Percentiles rank a stretch among this genome's conserved stretches.
phyloP scores from a whole-genome alignment of 2,888 invertebrate species.

The Melikaiella ostensackeni region DNA sequence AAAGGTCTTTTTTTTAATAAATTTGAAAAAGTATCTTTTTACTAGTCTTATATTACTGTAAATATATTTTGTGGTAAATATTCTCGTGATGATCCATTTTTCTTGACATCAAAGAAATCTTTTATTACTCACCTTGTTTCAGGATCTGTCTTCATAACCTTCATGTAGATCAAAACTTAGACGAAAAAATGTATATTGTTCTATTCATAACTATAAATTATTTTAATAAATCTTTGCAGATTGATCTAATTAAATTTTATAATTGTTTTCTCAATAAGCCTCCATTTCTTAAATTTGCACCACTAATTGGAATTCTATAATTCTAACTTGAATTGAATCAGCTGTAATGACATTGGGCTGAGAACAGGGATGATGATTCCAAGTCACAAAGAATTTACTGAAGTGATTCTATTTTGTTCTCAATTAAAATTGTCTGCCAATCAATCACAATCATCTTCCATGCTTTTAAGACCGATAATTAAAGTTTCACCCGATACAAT shows the following conservation, averaged over 20 bases:
- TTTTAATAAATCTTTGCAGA: no score
- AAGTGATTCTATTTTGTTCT: background rate
- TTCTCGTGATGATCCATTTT: no score
- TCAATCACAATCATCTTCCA: conserved; percentile 31
- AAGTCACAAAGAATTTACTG: conserved; percentile 2
- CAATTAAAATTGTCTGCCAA: conserved; percentile 19
- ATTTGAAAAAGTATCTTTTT: no score
- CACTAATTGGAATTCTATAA: background rate
- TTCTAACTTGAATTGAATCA: background rate
- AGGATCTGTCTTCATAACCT: no score
- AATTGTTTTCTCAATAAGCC: background rate
- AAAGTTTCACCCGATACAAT: conserved; percentile 55
- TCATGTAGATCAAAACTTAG: no score
- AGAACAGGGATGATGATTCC: background rate
- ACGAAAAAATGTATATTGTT: no score
- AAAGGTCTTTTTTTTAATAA: no score
- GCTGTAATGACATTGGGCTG: background rate
- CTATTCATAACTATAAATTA: no score
- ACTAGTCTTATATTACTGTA: no score
- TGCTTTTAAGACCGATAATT: conserved; percentile 48
- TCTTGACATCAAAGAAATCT: no score
- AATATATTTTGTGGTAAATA: no score
- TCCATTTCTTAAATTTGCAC: background rate
- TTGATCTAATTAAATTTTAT: background rate
- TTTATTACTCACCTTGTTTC: no score